phyloP scores from a whole-genome alignment of 1,140 invertebrate genomes.

The Drosophila murphyi region DNA sequence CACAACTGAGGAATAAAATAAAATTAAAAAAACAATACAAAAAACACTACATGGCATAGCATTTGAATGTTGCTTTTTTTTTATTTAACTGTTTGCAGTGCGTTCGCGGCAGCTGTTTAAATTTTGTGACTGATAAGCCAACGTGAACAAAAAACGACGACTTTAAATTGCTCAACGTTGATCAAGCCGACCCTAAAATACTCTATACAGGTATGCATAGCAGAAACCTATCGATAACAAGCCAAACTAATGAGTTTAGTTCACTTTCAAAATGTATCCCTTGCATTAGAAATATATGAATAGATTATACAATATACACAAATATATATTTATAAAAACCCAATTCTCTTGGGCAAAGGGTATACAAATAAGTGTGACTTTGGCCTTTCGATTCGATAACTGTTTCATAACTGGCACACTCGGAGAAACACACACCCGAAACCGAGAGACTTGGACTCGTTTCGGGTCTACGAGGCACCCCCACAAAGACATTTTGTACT shows the following conservation, averaged over 20 bases:
- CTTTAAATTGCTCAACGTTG: background rate
- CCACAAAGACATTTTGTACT: slow-evolving; percentile 53
- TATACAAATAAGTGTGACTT: slow-evolving; percentile 32
- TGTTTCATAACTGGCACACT: slow-evolving; percentile 51
- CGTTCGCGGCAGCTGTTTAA: slow-evolving; percentile 71
- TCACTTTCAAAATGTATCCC: no score
- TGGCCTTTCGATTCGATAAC: slow-evolving; percentile 34
- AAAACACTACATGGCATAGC: slow-evolving; percentile 42
- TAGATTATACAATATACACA: no score
- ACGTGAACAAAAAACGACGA: slow-evolving; percentile 14
- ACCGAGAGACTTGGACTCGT: background rate
- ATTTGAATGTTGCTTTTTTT: slow-evolving; percentile 49
- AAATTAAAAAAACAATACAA: slow-evolving; percentile 12
- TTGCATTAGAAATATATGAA: no score
- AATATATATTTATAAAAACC: no score
- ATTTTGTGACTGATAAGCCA: slow-evolving; percentile 66
- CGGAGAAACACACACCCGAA: background rate
- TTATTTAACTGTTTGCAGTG: slow-evolving; percentile 46
- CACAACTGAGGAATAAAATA: slow-evolving; percentile 9
- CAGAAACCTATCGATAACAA: no score
- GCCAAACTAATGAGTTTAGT: no score
- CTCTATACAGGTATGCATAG: no score
- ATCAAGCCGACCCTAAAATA: background rate
- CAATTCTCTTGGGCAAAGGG: background rate
- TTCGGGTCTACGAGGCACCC: background rate